Evolutionary conservation across 2,113 vertebrate species (phyloP).

Genomic region (Mionectes macconnelli): DNA sequence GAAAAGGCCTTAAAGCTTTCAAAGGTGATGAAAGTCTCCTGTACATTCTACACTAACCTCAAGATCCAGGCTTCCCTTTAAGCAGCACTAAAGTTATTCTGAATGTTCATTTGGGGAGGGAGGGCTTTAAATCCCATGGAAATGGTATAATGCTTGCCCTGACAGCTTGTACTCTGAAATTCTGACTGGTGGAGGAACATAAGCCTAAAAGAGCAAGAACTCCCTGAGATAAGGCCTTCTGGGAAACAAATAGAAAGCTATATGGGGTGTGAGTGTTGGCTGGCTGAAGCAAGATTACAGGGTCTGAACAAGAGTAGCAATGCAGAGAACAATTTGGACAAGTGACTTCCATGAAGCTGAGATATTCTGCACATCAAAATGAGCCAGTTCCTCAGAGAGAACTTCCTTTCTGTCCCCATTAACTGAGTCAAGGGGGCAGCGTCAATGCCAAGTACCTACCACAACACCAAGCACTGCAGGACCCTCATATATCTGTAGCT

Average conservation of each 20-base stretch:
- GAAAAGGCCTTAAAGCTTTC: neutral
- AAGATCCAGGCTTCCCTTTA: neutral
- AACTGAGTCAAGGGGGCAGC: neutral
- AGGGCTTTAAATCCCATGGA: neutral
- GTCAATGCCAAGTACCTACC: neutral
- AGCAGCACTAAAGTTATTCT: neutral
- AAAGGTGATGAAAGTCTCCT: neutral
- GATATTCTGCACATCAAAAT: neutral
- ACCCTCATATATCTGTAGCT: neutral
- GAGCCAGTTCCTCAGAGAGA: neutral
- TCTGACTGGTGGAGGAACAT: neutral
- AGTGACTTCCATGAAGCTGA: neutral
- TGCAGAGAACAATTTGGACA: neutral
- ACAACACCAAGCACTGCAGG: neutral
- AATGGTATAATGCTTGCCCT: neutral
- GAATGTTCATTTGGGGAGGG: neutral
- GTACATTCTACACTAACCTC: neutral
- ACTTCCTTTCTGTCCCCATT: neutral
- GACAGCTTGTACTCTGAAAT: neutral
- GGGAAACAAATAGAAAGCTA: neutral
- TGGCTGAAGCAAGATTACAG: neutral
- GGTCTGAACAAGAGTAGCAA: neutral
- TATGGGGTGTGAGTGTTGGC: rapidly evolving
- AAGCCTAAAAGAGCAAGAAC: neutral
- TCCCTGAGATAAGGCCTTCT: neutral